Percentiles rank a stretch among this genome's conserved stretches.
These are phyloP conservation scores for Eptatretus burgeri DNA, from an alignment of 2,113 vertebrate genomes.

Conservation along the genomic window DNA sequence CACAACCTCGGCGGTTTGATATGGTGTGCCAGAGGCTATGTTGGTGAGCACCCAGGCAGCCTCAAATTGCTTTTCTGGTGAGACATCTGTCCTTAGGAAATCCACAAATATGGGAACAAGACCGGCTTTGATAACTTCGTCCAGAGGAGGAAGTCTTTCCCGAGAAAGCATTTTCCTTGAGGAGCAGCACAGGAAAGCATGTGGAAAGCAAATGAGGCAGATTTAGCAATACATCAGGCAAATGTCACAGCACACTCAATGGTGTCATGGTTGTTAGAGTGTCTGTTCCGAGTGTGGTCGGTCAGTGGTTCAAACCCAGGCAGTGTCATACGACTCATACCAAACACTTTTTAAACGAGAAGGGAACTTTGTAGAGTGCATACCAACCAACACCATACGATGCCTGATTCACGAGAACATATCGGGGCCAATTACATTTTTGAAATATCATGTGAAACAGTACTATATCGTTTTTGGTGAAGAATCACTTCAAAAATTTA, in stretches of 20 bases:
- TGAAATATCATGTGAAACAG: too few species aligned
- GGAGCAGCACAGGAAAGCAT: neutral
- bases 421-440: too few species aligned
- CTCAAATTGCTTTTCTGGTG: conserved; percentile 58
- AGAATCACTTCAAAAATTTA: too few species aligned
- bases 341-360: too few species aligned
- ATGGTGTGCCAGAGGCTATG: conserved; percentile 55
- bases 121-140: conserved; percentile 37
- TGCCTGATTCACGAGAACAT: too few species aligned
- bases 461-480: too few species aligned
- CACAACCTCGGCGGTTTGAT: conserved; percentile 50
- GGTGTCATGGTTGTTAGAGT: neutral
- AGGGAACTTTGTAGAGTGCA: too few species aligned
- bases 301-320: too few species aligned
- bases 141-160: conserved; percentile 61
- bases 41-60: conserved; percentile 73
- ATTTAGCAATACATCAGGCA: neutral
- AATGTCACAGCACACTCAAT: neutral
- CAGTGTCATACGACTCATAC: too few species aligned
- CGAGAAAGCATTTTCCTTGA: conserved; percentile 65
- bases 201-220: neutral
- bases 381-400: too few species aligned
- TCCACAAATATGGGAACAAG: conserved; percentile 41
- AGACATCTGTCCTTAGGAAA: conserved; percentile 34
- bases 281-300: too few species aligned